These are phyloP conservation scores for Ceratina japonica DNA, from an alignment of 1,140 invertebrate species.

Conservation along the genomic window DNA sequence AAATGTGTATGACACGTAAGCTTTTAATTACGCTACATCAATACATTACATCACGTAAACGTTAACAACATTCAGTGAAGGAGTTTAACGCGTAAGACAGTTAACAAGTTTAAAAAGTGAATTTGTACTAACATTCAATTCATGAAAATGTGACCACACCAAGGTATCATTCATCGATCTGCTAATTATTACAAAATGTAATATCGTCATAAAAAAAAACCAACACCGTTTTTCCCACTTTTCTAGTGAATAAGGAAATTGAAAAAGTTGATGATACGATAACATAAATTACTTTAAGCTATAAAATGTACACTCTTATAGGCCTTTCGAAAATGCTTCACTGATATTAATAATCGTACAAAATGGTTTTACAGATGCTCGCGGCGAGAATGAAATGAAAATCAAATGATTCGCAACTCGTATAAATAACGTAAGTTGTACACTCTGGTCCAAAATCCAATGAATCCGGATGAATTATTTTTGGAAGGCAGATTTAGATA, in stretches of 20 bases:
- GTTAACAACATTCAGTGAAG: slow-evolving; percentile 19
- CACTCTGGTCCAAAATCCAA: slow-evolving; percentile 55
- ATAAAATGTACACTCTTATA: not conserved
- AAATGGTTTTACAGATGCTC: not conserved
- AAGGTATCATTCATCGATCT: not conserved
- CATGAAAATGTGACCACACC: not conserved
- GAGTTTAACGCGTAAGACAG: not conserved
- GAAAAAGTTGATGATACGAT: not conserved
- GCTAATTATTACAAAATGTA: slow-evolving; percentile 15
- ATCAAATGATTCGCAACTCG: not conserved
- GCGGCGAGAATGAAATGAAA: not conserved
- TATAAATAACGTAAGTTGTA: slow-evolving; percentile 28
- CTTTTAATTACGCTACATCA: slow-evolving; percentile 18
- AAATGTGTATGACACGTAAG: slow-evolving; percentile 30
- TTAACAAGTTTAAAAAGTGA: slow-evolving; percentile 2
- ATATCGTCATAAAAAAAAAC: slow-evolving; percentile 1
- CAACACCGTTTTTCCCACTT: not conserved
- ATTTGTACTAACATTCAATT: slow-evolving; percentile 17
- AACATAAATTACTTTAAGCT: not conserved
- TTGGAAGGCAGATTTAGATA: slow-evolving; percentile 65
- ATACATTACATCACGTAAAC: not conserved
- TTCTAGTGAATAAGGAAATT: not conserved
- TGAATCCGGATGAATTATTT: slow-evolving; percentile 33
- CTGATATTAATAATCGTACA: not conserved
- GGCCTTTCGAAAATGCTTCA: slow-evolving; percentile 1